These are phyloP conservation scores for Acrocephalus arundinaceus DNA, from an alignment of 2,113 vertebrate genomes.

Conservation along the genomic window DNA sequence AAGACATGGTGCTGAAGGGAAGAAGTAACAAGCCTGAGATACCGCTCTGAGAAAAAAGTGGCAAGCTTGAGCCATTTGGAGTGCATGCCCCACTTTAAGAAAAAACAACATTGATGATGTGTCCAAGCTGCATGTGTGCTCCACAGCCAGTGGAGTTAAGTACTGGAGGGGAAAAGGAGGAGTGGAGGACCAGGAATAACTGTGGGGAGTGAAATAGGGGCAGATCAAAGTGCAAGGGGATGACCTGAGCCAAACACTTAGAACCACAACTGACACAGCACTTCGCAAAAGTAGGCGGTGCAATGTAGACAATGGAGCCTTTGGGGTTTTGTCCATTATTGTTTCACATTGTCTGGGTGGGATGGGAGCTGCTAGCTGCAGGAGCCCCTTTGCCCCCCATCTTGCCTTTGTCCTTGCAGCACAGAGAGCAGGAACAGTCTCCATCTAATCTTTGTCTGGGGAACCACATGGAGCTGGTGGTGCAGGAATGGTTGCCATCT, in stretches of 20 bases:
- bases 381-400: not conserved
- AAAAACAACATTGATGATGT: not conserved
- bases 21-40: rapidly evolving
- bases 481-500: rapidly evolving
- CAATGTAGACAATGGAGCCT: not conserved
- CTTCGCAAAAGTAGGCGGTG: rapidly evolving
- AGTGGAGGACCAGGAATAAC: not conserved
- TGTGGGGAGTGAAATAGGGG: not conserved
- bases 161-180: not conserved
- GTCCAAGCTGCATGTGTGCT: not conserved
- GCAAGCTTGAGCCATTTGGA: not conserved
- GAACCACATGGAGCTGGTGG: not conserved
- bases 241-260: not conserved
- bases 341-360: not conserved
- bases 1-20: not conserved
- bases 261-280: not conserved
- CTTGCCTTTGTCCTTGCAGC: not conserved
- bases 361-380: rapidly evolving
- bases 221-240: not conserved
- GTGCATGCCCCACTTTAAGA: too few species aligned
- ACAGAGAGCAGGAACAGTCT: not conserved
- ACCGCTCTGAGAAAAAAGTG: not conserved
- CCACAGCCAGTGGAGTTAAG: not conserved
- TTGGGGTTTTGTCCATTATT: not conserved
- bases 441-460: not conserved